Conservation (phyloP, 2,113 vertebrate genomes). For the Ursus arctos region DNA sequence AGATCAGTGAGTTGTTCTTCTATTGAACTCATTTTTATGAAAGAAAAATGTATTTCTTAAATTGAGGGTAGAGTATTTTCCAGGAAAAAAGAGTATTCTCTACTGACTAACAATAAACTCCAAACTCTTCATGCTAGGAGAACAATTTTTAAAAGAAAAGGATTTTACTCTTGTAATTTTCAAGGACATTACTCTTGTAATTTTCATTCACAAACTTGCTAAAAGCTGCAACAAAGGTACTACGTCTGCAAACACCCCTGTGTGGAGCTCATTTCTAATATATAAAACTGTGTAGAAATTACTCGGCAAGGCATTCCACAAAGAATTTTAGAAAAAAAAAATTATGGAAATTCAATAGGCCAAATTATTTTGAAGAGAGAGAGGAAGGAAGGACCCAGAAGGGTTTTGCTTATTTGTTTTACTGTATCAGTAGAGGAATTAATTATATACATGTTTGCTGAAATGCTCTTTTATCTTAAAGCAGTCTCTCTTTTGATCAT, state of each 20-base stretch:
- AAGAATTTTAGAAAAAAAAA: background rate
- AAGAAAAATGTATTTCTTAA: conserved; percentile 1
- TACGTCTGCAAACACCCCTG: background rate
- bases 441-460: background rate
- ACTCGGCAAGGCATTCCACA: background rate
- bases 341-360: background rate
- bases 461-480: background rate
- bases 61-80: background rate
- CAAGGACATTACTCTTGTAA: background rate
- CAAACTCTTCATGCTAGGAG: background rate
- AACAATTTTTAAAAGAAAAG: background rate
- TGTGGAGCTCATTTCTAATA: background rate
- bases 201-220: background rate
- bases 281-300: background rate
- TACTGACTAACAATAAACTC: background rate
- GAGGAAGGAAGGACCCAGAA: background rate
- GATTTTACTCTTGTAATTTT: background rate
- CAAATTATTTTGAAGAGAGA: background rate
- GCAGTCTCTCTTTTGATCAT: background rate
- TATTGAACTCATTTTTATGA: background rate
- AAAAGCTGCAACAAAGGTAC: background rate
- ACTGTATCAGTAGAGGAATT: background rate
- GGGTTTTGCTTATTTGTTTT: background rate
- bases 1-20: background rate
- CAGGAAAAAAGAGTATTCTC: background rate